phyloP scores from a whole-genome alignment of 2,888 invertebrate genomes.

The Callyntrura sp. region DNA sequence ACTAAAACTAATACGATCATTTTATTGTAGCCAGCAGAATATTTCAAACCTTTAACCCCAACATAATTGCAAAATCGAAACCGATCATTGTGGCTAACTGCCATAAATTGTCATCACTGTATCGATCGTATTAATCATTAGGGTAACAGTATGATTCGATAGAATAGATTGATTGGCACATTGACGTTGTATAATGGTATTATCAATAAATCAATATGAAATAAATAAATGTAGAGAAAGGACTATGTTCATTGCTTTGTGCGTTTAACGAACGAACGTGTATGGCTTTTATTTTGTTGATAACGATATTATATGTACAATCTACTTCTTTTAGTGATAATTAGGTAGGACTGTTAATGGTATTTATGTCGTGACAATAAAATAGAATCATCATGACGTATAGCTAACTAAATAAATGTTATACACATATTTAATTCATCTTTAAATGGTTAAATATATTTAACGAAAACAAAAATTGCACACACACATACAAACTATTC shows the following conservation, averaged over 20 bases:
- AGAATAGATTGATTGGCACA: not conserved
- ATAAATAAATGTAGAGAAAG: too few relatives aligned
- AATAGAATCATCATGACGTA: not conserved
- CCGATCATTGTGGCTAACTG: slow-evolving; percentile 6
- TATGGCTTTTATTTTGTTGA: not conserved
- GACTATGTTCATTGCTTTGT: too few relatives aligned
- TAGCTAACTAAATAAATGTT: not conserved
- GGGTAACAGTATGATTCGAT: not conserved
- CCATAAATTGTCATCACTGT: not conserved
- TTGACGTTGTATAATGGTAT: too few relatives aligned
- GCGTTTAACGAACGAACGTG: slow-evolving; percentile 16
- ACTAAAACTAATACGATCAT: too few relatives aligned
- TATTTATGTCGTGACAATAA: slow-evolving; percentile 27
- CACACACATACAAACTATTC: not conserved
- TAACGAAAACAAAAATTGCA: slow-evolving; percentile 48
- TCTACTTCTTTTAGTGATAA: too few relatives aligned
- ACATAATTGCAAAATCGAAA: slow-evolving; percentile 38
- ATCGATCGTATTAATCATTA: slow-evolving; percentile 2
- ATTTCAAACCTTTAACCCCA: not conserved
- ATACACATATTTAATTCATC: too few relatives aligned
- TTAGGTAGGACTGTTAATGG: too few relatives aligned
- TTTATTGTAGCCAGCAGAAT: too few relatives aligned
- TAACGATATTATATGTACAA: not conserved
- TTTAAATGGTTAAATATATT: too few relatives aligned
- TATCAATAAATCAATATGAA: too few relatives aligned